Evolutionary conservation across 1,140 invertebrate species (phyloP), one percentile per base, ranked within the genome.

Genomic region (Ylistrum balloti): DNA sequence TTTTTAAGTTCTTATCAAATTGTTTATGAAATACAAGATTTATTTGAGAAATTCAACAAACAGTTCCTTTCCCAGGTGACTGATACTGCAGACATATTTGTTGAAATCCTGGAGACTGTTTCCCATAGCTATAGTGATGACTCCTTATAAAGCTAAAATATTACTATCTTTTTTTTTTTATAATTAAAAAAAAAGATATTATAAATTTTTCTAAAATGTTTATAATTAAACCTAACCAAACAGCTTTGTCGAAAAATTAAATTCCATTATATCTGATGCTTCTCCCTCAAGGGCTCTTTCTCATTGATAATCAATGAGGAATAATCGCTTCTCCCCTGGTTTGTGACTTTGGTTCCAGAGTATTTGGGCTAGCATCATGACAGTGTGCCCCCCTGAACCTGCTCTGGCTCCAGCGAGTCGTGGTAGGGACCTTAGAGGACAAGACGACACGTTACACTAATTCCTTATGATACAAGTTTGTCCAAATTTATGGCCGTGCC

Each of bases 381-480:
- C 56, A 74, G 22, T n/a, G 0, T 28, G 56, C 22, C 56, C 56
- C n/a, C 5, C 56, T 3, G 3, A n/a, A n/a, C 56, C 22, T 74
- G 0, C 22, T 28, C n/a, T 28, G 56, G 56, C 56, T 74, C 56
- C 56, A 74, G 56, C n/a, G 56, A 74, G 56, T 74, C 56, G 56
- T n/a, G 22, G 13, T 74, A 74, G 20, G 22, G 56, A 74, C 56
- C 56, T 0, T 0, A 2, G 22, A 74, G 56, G 56, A 74, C 22
- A n/a, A 74, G 56, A 74, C 56, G 5, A 74, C 56, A 74, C 56
- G 17, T 74, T 74, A 74, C n/a, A 74, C 56, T 74, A 74, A 74
- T 74, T 74, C 56, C 56, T n/a, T 74, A 74, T 74, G n/a, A 74
- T 74, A 74, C 56, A 74, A 74, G 56, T 74, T 74, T 74, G 56